Percentiles rank a stretch among this genome's conserved stretches.
Evolutionary conservation across 1,140 invertebrate species (phyloP).

Genomic region (Drosophila novamexicana): DNA sequence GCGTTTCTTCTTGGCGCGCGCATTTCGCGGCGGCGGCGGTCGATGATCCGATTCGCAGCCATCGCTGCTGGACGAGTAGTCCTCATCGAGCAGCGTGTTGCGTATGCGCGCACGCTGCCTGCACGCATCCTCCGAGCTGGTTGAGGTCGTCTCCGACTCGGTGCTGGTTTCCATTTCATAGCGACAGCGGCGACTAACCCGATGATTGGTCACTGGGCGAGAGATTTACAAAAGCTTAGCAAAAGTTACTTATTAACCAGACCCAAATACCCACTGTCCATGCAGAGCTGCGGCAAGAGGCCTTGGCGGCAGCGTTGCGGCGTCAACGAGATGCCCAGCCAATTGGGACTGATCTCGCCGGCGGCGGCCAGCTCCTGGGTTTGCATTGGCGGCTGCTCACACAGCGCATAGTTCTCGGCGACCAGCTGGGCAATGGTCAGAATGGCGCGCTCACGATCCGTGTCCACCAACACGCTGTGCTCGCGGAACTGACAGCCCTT

Average conservation of each 20-base stretch:
- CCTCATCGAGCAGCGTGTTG: conserved; percentile 46
- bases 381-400: conserved; percentile 64
- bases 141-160: conserved; percentile 74
- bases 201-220: conserved; percentile 59
- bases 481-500: conserved; percentile 83
- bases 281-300: conserved; percentile 71
- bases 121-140: conserved; percentile 62
- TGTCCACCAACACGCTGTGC: conserved; percentile 80
- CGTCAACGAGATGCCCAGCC: conserved; percentile 74
- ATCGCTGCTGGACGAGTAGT: conserved; percentile 77
- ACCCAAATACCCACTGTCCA: conserved; percentile 62
- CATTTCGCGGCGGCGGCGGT: conserved; percentile 52
- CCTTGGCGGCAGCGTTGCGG: conserved; percentile 77
- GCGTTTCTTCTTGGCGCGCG: conserved; percentile 62
- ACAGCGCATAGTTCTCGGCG: conserved; percentile 67
- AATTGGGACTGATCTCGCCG: conserved; percentile 64
- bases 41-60: conserved; percentile 80
- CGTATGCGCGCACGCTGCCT: conserved; percentile 36
- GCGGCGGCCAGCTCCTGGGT: conserved; percentile 62
- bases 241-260: background rate
- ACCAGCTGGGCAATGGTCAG: conserved; percentile 78
- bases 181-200: conserved; percentile 59
- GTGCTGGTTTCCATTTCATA: conserved; percentile 73
- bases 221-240: background rate
- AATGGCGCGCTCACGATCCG: conserved; percentile 80